phyloP scores from a whole-genome alignment of 2,113 vertebrate species.

The Gavia stellata region DNA sequence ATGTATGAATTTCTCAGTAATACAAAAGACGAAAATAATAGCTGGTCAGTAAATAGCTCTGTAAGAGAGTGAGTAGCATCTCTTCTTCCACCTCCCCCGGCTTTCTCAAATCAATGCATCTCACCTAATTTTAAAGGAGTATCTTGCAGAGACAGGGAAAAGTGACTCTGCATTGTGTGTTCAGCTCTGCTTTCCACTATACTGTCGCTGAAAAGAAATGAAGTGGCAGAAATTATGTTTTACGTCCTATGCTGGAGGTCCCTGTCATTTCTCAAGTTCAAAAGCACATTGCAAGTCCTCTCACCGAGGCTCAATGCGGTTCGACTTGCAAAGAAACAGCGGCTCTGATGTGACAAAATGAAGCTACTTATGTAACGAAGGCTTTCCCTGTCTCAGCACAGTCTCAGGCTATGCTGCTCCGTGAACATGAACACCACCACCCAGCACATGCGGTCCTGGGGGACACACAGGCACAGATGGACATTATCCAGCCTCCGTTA shows the following conservation, averaged over 20 bases:
- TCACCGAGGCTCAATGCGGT: fast-evolving
- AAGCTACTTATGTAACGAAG: background rate
- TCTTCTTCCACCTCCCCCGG: slow-evolving; percentile 16
- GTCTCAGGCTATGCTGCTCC: background rate
- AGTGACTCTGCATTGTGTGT: background rate
- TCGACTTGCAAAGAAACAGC: background rate
- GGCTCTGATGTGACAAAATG: background rate
- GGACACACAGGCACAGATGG: background rate
- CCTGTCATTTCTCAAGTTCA: background rate
- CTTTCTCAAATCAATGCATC: background rate
- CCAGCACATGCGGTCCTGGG: fast-evolving
- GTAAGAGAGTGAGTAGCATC: slow-evolving; percentile 17
- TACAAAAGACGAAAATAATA: slow-evolving; percentile 49
- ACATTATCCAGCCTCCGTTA: background rate
- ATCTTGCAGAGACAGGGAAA: background rate
- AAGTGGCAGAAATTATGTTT: background rate
- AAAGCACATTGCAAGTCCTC: background rate
- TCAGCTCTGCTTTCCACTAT: background rate
- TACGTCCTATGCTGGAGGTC: background rate
- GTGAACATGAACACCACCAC: background rate
- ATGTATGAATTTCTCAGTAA: slow-evolving; percentile 75
- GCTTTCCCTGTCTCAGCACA: background rate
- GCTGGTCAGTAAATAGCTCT: slow-evolving; percentile 36
- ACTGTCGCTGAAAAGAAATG: background rate
- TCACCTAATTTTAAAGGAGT: slow-evolving; percentile 10